A percentile compares a stretch with the other conserved stretches of the same genome.
Conservation (phyloP, 2,797 vertebrate genomes). For the Cyclura pinguis region DNA sequence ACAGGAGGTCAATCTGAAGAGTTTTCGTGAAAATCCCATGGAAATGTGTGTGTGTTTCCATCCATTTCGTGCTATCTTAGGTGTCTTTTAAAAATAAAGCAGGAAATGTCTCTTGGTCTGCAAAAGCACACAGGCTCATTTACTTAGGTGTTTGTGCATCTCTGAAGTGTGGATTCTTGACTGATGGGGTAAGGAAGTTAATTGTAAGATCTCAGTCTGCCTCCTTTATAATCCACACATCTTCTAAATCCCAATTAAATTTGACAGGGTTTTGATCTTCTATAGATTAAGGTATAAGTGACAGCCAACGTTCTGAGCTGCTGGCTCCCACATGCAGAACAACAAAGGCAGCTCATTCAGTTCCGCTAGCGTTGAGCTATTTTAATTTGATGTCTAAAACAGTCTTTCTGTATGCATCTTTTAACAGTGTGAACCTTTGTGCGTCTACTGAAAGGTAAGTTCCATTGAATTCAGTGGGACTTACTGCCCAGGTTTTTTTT, state of each 20-base stretch:
- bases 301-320: slow-evolving; percentile 5
- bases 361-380: background rate
- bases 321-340: background rate
- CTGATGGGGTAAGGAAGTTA: background rate
- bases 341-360: background rate
- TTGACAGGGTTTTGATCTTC: slow-evolving; percentile 8
- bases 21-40: background rate
- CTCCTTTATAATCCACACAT: background rate
- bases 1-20: background rate
- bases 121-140: background rate
- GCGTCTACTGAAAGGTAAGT: background rate
- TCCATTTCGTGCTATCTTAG: background rate
- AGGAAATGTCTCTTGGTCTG: background rate
- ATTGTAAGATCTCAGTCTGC: background rate
- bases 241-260: background rate
- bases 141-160: background rate
- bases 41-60: background rate
- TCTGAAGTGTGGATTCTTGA: background rate
- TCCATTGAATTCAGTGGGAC: background rate
- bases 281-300: background rate
- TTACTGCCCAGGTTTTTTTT: too few species aligned
- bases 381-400: background rate
- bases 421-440: background rate
- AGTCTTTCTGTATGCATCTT: background rate
- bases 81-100: background rate